Conservation (phyloP, 2,113 vertebrate species). For the Pachypanchax playfairii region DNA sequence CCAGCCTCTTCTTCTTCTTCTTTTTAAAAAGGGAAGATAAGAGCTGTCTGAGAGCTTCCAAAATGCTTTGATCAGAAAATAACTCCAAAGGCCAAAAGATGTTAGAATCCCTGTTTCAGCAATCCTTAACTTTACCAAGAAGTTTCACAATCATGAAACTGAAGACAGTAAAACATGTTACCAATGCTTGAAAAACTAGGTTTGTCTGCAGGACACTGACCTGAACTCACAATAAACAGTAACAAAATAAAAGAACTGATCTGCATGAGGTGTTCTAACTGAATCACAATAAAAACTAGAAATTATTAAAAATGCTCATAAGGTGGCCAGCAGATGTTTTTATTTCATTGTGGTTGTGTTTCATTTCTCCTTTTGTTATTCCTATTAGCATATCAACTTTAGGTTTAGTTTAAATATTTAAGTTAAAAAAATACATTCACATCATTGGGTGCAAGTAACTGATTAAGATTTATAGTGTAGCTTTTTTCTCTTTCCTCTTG, state of each 20-base stretch:
- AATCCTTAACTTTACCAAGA: neutral
- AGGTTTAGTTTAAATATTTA: neutral
- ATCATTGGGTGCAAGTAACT: neutral
- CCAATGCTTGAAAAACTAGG: neutral
- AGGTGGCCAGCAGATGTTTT: too few species aligned
- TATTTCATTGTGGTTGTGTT: too few species aligned
- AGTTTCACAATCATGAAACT: neutral
- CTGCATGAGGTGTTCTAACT: neutral
- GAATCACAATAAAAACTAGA: neutral
- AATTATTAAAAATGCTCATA: too few species aligned
- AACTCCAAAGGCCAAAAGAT: neutral
- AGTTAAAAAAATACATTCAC: neutral
- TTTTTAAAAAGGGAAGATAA: neutral
- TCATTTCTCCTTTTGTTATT: too few species aligned
- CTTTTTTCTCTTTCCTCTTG: neutral
- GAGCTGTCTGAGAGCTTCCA: neutral
- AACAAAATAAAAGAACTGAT: neutral
- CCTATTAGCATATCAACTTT: too few species aligned
- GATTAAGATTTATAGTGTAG: neutral
- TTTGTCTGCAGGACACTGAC: neutral
- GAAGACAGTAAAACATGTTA: neutral
- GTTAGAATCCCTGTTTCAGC: neutral
- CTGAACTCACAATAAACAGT: neutral
- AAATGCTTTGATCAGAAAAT: neutral
- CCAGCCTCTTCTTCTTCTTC: neutral